phyloP scores from a whole-genome alignment of 2,888 invertebrate genomes.

The Drosophila kuntzei region DNA sequence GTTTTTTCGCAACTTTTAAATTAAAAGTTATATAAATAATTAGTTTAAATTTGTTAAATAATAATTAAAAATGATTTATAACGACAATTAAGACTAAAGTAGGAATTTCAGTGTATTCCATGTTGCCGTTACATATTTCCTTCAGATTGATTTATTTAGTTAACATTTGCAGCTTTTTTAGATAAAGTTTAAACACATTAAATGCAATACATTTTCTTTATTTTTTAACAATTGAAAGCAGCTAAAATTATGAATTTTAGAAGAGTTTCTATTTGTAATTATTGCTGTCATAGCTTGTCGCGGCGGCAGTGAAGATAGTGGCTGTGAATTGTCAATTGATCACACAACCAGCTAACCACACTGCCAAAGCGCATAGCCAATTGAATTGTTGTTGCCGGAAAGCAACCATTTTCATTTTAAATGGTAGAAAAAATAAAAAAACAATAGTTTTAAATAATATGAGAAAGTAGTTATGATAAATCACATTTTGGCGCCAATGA shows the following conservation, averaged over 20 bases:
- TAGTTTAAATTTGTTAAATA: too few relatives aligned
- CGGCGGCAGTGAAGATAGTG: constrained; percentile 97
- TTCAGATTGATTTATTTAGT: too few relatives aligned
- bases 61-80: too few relatives aligned
- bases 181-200: background rate
- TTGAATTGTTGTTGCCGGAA: constrained; percentile 44
- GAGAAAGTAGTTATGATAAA: constrained; percentile 3
- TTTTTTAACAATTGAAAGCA: background rate
- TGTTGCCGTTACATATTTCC: too few relatives aligned
- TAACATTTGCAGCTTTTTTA: background rate
- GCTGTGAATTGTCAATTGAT: constrained; percentile 89
- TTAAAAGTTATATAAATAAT: too few relatives aligned
- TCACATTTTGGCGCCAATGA: constrained; percentile 31
- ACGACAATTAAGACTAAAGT: too few relatives aligned
- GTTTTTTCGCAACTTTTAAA: too few relatives aligned
- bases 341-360: constrained; percentile 99
- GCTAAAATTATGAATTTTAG: background rate
- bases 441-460: constrained; percentile 14
- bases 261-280: background rate
- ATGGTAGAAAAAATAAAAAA: constrained; percentile 12
- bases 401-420: background rate
- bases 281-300: constrained; percentile 87
- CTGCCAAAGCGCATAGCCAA: constrained; percentile 94
- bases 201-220: background rate
- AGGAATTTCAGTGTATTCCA: too few relatives aligned